Evolutionary conservation across 1,140 invertebrate species (phyloP).

Genomic region (Drosophila sp.): DNA sequence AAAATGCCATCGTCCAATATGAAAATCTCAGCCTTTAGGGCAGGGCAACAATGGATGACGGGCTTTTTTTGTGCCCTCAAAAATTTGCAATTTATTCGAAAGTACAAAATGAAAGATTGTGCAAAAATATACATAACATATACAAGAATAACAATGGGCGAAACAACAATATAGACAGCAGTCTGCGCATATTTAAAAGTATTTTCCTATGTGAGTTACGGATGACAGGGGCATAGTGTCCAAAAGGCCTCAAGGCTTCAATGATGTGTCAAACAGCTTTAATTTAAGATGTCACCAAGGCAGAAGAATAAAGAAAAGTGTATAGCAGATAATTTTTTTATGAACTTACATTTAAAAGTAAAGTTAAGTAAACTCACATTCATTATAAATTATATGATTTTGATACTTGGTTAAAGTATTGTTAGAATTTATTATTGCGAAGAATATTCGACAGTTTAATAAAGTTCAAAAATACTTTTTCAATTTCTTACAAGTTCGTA

Average conservation of each 20-base stretch:
- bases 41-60: slow-evolving; percentile 20
- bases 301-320: neutral
- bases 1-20: slow-evolving; percentile 35
- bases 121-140: slow-evolving; percentile 48
- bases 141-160: slow-evolving; percentile 26
- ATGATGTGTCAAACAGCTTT: neutral
- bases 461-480: no score
- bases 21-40: slow-evolving; percentile 19
- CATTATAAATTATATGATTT: no score
- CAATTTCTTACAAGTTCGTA: no score
- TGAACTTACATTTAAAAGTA: no score
- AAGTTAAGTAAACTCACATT: no score
- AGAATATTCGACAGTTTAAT: no score
- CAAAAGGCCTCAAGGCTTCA: neutral
- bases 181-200: slow-evolving; percentile 20
- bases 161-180: slow-evolving; percentile 27
- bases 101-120: slow-evolving; percentile 46
- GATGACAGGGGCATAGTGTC: neutral
- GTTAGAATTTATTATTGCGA: no score
- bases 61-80: slow-evolving; percentile 19
- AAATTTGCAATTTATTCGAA: slow-evolving; percentile 46
- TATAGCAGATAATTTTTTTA: neutral
- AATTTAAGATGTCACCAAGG: neutral
- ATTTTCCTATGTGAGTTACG: slow-evolving; percentile 9
- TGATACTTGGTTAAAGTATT: no score